Evolutionary conservation across 2,888 invertebrate genomes (phyloP), one percentile per base, ranked within the genome.

Genomic region (Apamea anceps): DNA sequence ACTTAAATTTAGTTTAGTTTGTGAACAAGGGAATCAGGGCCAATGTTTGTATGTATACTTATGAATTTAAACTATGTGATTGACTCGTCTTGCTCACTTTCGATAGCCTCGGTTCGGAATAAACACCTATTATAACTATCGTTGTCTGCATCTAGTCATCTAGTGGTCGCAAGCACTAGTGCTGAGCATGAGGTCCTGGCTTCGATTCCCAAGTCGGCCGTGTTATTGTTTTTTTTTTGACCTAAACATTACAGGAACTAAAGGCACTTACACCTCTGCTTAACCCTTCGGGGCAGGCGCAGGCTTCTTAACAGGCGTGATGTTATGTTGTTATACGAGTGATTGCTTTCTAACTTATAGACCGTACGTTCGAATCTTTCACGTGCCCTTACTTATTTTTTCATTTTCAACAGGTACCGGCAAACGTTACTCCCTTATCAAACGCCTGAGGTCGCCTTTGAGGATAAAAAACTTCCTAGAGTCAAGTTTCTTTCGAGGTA

Each of bases 401-500:
- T 87, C 13, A 77, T 82, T 93, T 91, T 81, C 90, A 92, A 92
- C 87, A 79, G 87, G 84, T 42, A 78, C 81, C 70, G 77, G 86
- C 18, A 90, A 91, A 78, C 90, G 87, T 7, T 89, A 90, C 76
- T 90, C 91, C 21, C 77, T 92, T 28, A 89, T 90, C 73, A 89
- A 89, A 80, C 82, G 78, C 45, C 80, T 90, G 51, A 86, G 85
- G 75, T 75, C 85, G 54, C 82, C 87, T 68, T 77, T 77, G 37
- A 89, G 88, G 72, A 73, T 87, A 72, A 89, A 82, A 81, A 91
- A 90, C 3, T 57, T 80, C 3, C 68, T 85, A 83, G 81, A 72
- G 60, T 72, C 85, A 32, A 67, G 71, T 70, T 63, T 84, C 15
- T 91, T 91, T 75, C 77, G 85, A 87, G 91, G 93, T 91, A 90